phyloP scores from a whole-genome alignment of 2,797 vertebrate genomes.

The Champsocephalus esox region DNA sequence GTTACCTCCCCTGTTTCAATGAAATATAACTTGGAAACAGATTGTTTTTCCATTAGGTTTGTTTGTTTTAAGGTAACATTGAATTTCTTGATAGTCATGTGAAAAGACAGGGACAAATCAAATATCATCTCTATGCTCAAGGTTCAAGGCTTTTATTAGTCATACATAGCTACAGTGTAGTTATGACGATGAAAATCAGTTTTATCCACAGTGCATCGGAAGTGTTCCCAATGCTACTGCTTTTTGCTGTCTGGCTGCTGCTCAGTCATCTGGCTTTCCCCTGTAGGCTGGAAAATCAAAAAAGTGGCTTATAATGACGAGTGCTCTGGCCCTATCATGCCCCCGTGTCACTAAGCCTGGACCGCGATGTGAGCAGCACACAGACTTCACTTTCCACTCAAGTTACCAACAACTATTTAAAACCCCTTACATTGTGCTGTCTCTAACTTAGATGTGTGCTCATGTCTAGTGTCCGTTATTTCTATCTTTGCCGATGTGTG shows the following conservation, averaged over 20 bases:
- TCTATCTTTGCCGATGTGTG: not conserved
- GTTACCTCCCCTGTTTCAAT: no score
- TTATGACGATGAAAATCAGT: not conserved
- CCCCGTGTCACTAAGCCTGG: slow-evolving; percentile 51
- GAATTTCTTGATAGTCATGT: not conserved
- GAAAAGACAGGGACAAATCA: not conserved
- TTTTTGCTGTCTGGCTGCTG: slow-evolving; percentile 7
- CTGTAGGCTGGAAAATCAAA: slow-evolving; percentile 48
- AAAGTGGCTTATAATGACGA: slow-evolving; percentile 58
- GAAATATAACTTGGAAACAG: no score
- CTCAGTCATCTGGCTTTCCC: slow-evolving; percentile 29
- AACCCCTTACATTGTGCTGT: slow-evolving; percentile 21
- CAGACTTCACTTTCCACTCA: slow-evolving; percentile 37
- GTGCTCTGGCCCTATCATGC: slow-evolving; percentile 46
- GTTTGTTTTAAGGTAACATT: not conserved
- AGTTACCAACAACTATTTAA: slow-evolving; percentile 6
- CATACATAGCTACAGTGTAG: no score
- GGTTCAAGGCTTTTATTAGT: no score
- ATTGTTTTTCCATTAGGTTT: no score
- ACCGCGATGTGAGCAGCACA: slow-evolving; percentile 39
- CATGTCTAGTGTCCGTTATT: not conserved
- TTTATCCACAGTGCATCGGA: not conserved
- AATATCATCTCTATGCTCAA: not conserved
- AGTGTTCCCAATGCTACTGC: not conserved
- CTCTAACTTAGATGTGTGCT: not conserved